A percentile compares a stretch with the other conserved stretches of the same genome.
These are phyloP conservation scores for Turritopsis rubra DNA, from an alignment of 30 jellyfish, hydroid and myxozoan genomes.

Conservation along the genomic window DNA sequence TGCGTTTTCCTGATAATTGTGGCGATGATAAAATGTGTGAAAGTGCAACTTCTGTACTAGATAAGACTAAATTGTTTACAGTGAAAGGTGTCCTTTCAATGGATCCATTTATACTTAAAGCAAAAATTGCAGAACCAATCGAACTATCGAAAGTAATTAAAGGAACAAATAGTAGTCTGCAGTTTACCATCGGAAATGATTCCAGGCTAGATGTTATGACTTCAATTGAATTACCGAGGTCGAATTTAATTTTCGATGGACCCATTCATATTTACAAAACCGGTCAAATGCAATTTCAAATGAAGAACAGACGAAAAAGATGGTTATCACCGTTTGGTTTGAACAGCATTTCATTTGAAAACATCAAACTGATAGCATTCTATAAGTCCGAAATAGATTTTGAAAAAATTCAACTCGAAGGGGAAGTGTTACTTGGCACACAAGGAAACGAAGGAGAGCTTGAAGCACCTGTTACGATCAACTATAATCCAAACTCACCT, in stretches of 20 bases:
- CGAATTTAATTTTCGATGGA: constrained; percentile 71
- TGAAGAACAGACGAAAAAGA: constrained; percentile 47
- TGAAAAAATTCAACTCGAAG: constrained; percentile 48
- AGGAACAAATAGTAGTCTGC: constrained; percentile 71
- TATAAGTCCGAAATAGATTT: constrained; percentile 57
- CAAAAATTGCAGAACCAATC: constrained; percentile 50
- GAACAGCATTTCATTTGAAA: constrained; percentile 49
- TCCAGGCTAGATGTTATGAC: constrained; percentile 56
- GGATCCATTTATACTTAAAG: constrained; percentile 56
- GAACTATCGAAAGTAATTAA: constrained; percentile 51
- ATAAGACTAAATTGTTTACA: constrained; percentile 53
- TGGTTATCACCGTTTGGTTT: constrained; percentile 92
- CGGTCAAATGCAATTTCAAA: constrained; percentile 61
- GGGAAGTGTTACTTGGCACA: constrained; percentile 60
- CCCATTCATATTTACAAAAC: constrained; percentile 46
- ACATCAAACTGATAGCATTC: constrained; percentile 47
- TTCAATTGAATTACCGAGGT: constrained; percentile 41
- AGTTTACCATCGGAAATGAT: constrained; percentile 63
- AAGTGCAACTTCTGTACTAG: constrained; percentile 57
- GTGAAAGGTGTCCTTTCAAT: constrained; percentile 70
- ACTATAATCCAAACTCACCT: constrained; percentile 64
- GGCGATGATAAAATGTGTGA: constrained; percentile 93
- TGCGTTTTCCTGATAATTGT: constrained; percentile 93
- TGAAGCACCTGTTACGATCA: constrained; percentile 64
- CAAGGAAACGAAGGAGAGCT: constrained; percentile 72